Evolutionary conservation across 2,888 invertebrate genomes (phyloP), one percentile per base, ranked within the genome.

Genomic region (Clunio marinus): DNA sequence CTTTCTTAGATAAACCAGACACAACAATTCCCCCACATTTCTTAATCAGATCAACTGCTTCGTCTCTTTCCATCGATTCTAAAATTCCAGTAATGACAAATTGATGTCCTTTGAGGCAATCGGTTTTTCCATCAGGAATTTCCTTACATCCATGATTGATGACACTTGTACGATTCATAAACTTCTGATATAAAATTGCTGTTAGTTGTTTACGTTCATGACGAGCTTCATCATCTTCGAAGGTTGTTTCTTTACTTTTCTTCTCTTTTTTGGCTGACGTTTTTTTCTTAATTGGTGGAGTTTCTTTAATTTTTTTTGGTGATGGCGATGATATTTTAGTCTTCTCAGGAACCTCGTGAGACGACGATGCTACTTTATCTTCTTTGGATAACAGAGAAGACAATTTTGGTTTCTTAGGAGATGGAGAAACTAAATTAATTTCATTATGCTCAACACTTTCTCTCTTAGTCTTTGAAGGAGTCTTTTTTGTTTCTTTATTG

Each of bases 31-130:
- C 96, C 0, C 95, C 93, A 76, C 89, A 89, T 72, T 87, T 85
- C 69, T 84, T 85, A 13, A 96, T 85, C 4, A 93, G 80, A 1
- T 83, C 84, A 35, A 83, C 83, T 2, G 88, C 85, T 73, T 93
- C 93, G 3, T 93, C 91, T 13, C 90, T 83, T 73, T 93, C 93
- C 72, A 96, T 81, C 0, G 93, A 93, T 74, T 96, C 94, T 57
- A 94, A 79, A 1, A 95, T 88, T 32, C 95, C 96, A 41, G 94
- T 95, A 65, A 93, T 78, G 3, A 92, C 76, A 74, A 93, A 91
- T 2, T 84, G 85, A 68, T 86, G 79, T 66, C 88, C 86, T 63
- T 83, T 83, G 1, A 93, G 78, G 75, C 92, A 92, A 74, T 86
- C 81, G 15, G 86, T 83, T 65, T 84, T 81, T 28, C 91, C 91